Evolutionary conservation across 2,797 vertebrate genomes (phyloP), one percentile per base, ranked within the genome.

Genomic region (Scyliorhinus canicula): DNA sequence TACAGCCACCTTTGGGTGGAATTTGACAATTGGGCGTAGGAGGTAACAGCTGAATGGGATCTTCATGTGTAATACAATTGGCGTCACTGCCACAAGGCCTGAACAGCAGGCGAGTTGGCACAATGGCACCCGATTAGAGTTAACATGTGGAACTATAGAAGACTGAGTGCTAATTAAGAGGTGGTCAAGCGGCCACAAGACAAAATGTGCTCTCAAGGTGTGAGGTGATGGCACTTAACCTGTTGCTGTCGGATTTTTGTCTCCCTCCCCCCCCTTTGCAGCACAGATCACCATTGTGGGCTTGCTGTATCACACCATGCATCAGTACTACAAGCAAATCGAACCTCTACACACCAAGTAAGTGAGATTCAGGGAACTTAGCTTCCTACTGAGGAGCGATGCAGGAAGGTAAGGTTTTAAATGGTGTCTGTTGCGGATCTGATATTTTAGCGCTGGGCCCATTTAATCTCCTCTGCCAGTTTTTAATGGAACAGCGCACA

Each of bases 251-350:
- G 57, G 9, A 28, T 96, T 95, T 95, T 77, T 95, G 95, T 95
- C 71, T 95, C 57, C 55, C 55, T 12, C 26, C 95, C 71, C 93
- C 86, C 97, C 9, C 50, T 95, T 67, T 95, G 86, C 97, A 99
- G 99, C 96, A 96, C 98, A 98, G 97, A 98, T 98, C 95, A 99
- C 98, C 96, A 97, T 99, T 0, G 98, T 99, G 0, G 99, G 99
- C 79, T 98, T 99, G 55, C 97, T 98, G 35, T 99, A 99, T 97
- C 98, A 98, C 95, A 98, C 97, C 82, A 97, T 99, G 98, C 99
- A 99, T 96, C 97, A 60, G 95, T 98, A 98, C 97, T 98, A 99
- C 96, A 97, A 95, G 86, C 97, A 96, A 95, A 99, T 99, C 97
- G 97, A 96, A 95, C 99, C 99, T 0, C 90, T 96, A 79, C 97